Percentiles rank a stretch among this genome's conserved stretches.
phyloP scores from a whole-genome alignment of 2,797 vertebrate genomes.

The Platalea minor region DNA sequence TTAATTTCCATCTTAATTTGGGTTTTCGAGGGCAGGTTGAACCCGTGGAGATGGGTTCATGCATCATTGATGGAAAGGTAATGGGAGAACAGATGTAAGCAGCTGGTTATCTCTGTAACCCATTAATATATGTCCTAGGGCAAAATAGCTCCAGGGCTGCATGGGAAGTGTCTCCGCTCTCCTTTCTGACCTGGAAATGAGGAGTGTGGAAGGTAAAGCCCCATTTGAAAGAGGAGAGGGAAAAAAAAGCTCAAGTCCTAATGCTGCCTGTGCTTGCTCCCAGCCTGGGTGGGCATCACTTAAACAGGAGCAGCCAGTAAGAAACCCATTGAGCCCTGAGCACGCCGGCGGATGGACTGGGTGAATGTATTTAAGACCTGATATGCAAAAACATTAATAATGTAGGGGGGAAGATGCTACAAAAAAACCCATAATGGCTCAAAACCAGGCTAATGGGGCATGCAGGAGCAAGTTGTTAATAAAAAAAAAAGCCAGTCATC shows the following conservation, averaged over 20 bases:
- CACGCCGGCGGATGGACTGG: rapidly evolving
- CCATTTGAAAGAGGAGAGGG: background rate
- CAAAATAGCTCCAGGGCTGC: background rate
- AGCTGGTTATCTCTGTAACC: background rate
- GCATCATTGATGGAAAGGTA: background rate
- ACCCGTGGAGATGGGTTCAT: background rate
- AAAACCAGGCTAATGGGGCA: background rate
- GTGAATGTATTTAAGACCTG: rapidly evolving
- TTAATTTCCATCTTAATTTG: background rate
- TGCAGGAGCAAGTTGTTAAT: background rate
- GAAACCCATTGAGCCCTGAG: background rate
- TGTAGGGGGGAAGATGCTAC: background rate
- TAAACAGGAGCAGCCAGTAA: background rate
- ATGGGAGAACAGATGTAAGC: background rate
- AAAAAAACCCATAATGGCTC: rapidly evolving
- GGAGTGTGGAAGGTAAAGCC: background rate
- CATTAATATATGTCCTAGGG: background rate
- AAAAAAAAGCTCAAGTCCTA: background rate
- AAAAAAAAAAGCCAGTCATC: background rate
- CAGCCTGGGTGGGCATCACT: background rate
- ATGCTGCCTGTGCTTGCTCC: background rate
- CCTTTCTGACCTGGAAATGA: background rate
- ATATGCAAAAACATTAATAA: background rate
- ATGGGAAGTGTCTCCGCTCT: background rate
- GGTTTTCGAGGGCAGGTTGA: background rate